Evolutionary conservation across 2,888 invertebrate species (phyloP).

Genomic region (Hypomecis punctinalis): DNA sequence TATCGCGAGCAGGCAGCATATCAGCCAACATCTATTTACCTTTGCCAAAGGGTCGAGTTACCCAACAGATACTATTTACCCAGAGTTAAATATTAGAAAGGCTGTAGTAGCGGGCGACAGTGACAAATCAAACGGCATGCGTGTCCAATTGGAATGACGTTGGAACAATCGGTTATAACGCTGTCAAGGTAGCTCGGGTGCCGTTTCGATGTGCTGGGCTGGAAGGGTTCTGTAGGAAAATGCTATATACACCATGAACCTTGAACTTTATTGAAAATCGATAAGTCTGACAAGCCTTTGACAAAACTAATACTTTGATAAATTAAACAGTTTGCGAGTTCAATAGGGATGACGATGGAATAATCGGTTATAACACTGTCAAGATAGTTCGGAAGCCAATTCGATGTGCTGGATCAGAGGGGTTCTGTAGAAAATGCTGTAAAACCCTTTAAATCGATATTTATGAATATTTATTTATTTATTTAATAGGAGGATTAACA

Average conservation of each 20-base stretch:
- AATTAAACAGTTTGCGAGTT: no score
- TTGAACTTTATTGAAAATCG: neutral
- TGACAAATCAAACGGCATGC: conserved; percentile 76
- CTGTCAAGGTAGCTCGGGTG: conserved; percentile 64
- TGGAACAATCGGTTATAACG: conserved; percentile 71
- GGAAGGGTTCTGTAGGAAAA: conserved; percentile 37
- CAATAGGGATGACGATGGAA: no score
- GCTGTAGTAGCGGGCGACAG: conserved; percentile 70
- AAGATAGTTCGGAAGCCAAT: no score
- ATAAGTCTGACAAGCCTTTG: no score
- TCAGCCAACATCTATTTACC: neutral
- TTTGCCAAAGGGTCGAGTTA: conserved; percentile 8
- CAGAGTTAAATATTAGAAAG: conserved; percentile 70
- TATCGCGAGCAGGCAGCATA: no score
- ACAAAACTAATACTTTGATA: no score
- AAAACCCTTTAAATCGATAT: no score
- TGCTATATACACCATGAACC: neutral
- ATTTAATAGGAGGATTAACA: no score
- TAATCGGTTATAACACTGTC: no score
- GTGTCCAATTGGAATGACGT: conserved; percentile 73
- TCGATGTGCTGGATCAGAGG: no score
- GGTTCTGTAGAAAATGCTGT: no score
- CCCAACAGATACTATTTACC: conserved; percentile 16
- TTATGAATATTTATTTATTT: no score
- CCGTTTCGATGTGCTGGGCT: conserved; percentile 47